Percentiles rank a stretch among this genome's conserved stretches.
These are phyloP conservation scores for Ectropis grisescens DNA, from an alignment of 1,140 invertebrate species.

Conservation along the genomic window DNA sequence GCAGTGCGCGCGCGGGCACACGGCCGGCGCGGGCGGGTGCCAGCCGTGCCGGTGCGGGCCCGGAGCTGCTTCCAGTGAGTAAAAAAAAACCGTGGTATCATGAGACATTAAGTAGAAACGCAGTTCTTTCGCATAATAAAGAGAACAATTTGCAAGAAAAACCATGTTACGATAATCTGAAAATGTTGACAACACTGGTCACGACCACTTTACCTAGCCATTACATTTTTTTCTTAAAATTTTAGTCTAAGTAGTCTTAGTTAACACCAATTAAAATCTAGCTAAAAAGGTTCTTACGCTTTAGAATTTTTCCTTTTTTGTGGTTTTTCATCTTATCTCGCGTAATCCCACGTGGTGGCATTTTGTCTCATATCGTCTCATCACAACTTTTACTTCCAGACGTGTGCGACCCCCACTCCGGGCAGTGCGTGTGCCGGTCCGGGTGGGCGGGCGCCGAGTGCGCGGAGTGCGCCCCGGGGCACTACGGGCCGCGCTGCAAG, in stretches of 20 bases:
- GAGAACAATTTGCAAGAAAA: not conserved
- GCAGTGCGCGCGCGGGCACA: slow-evolving; percentile 82
- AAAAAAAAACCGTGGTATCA: no score
- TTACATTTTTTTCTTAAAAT: no score
- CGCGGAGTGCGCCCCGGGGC: slow-evolving; percentile 4
- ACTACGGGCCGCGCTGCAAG: slow-evolving; percentile 1
- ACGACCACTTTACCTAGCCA: not conserved
- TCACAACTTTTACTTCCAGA: no score
- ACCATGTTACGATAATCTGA: not conserved
- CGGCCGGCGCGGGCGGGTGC: slow-evolving; percentile 81
- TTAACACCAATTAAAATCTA: no score
- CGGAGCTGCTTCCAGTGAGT: slow-evolving; percentile 34
- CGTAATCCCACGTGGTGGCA: no score
- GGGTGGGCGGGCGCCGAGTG: slow-evolving; percentile 88
- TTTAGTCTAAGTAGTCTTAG: no score
- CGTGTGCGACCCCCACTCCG: slow-evolving; percentile 79
- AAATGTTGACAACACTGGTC: not conserved
- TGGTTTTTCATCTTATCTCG: no score
- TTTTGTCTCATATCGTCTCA: no score
- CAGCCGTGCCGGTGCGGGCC: slow-evolving; percentile 62
- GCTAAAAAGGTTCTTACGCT: no score
- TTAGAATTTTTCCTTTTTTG: no score
- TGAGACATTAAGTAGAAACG: no score
- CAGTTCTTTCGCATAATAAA: not conserved
- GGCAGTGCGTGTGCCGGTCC: slow-evolving; percentile 85